Evolutionary conservation across 2,888 invertebrate species (phyloP).

Genomic region (Listrodromus nycthemerus): DNA sequence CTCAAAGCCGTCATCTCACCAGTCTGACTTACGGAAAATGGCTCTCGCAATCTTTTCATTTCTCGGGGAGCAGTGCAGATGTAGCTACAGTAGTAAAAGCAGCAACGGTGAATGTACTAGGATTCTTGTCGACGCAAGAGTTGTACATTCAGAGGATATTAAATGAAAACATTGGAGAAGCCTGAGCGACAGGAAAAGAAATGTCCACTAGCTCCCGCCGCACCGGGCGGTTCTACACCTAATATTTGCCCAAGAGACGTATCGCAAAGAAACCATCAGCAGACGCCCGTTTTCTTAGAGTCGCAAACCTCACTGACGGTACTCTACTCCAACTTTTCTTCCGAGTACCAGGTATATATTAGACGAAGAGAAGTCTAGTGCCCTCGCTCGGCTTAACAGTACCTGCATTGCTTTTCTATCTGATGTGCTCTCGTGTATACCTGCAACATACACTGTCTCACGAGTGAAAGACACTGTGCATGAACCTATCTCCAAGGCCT

Average conservation of each 20-base stretch:
- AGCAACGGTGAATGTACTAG: conserved; percentile 39
- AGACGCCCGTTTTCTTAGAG: conserved; percentile 66
- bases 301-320: conserved; percentile 54
- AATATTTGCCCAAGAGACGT: conserved; percentile 82
- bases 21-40: conserved; percentile 81
- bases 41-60: conserved; percentile 82
- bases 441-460: not conserved
- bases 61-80: conserved; percentile 71
- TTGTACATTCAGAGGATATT: conserved; percentile 80
- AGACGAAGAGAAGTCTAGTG: not conserved
- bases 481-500: conserved; percentile 19
- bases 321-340: conserved; percentile 14
- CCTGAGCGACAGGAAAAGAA: conserved; percentile 46
- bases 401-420: not conserved
- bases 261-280: conserved; percentile 82
- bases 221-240: conserved; percentile 71
- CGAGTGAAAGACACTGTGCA: conserved; percentile 21
- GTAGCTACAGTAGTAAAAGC: conserved; percentile 30
- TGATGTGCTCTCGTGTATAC: not conserved
- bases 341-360: conserved; percentile 1
- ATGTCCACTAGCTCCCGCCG: conserved; percentile 37
- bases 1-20: conserved; percentile 82
- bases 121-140: conserved; percentile 47
- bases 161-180: conserved; percentile 82
- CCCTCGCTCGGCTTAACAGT: not conserved